These are phyloP conservation scores for Montipora foliosa DNA, from an alignment of 64 coral and sea anemone species.

Conservation along the genomic window DNA sequence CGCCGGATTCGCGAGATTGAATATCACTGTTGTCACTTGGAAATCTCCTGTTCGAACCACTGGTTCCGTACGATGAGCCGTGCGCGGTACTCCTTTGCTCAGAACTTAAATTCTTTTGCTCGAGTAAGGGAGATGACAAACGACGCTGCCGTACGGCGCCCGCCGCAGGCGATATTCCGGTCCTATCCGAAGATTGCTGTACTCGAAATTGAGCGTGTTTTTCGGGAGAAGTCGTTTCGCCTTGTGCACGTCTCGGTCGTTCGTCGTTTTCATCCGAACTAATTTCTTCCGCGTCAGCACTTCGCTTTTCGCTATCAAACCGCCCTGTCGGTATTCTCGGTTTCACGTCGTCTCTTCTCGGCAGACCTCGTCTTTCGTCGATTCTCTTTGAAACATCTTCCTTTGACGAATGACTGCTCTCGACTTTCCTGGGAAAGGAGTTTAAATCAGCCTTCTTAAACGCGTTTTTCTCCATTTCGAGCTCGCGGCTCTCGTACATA, in stretches of 20 bases:
- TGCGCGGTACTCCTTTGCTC: neutral
- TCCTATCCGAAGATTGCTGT: constrained; percentile 13
- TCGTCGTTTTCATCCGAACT: constrained; percentile 71
- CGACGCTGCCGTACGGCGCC: constrained; percentile 37
- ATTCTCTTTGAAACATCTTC: constrained; percentile 28
- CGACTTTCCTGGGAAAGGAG: constrained; percentile 39
- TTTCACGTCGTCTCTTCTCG: constrained; percentile 53
- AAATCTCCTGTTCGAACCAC: constrained; percentile 18
- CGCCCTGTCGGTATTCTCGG: constrained; percentile 23
- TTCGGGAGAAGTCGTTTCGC: constrained; percentile 2
- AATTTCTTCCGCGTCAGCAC: constrained; percentile 13
- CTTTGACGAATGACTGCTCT: constrained; percentile 52
- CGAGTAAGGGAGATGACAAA: constrained; percentile 29
- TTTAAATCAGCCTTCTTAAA: constrained; percentile 55
- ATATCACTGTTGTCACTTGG: neutral
- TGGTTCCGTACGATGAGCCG: neutral
- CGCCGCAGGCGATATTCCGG: neutral
- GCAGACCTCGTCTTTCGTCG: constrained; percentile 22
- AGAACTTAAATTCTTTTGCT: neutral
- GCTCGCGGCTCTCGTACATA: constrained; percentile 86
- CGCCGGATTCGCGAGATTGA: neutral
- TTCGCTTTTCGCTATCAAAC: constrained; percentile 57
- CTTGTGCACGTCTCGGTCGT: neutral
- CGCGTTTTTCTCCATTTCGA: constrained; percentile 80
- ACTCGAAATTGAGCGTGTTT: constrained; percentile 28